Percentiles rank a stretch among this genome's conserved stretches.
Conservation (phyloP, 2,797 vertebrate species). For the Valencia hispanica region DNA sequence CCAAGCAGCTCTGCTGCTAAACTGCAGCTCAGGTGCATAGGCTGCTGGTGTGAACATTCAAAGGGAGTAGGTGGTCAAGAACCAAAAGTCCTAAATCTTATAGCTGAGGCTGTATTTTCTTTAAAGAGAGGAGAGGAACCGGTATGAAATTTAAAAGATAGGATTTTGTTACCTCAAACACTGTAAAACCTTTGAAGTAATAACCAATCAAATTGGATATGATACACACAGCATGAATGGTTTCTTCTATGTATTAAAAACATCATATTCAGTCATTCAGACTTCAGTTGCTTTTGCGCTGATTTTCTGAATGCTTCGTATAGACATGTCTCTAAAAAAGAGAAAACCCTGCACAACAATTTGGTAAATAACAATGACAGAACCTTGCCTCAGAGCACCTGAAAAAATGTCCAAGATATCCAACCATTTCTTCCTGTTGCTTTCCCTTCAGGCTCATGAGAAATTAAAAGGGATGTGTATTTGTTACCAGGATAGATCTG, state of each 20-base stretch:
- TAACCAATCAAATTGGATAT: background rate
- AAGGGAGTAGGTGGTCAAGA: background rate
- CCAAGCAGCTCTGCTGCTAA: slow-evolving; percentile 12
- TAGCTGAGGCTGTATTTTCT: background rate
- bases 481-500: background rate
- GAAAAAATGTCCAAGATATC: background rate
- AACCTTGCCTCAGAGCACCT: background rate
- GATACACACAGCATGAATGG: background rate
- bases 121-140: background rate
- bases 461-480: background rate
- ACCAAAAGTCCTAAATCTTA: background rate
- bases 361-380: background rate
- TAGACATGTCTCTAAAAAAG: background rate
- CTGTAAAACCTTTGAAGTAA: background rate
- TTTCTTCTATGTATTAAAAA: background rate
- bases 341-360: background rate
- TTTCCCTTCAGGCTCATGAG: background rate
- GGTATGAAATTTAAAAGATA: background rate
- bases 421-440: background rate
- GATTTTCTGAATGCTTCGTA: background rate
- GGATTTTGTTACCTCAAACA: background rate
- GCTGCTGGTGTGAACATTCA: background rate
- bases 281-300: background rate
- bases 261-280: background rate
- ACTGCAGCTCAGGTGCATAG: slow-evolving; percentile 10